phyloP scores from a whole-genome alignment of 1,140 invertebrate genomes.

The Phymorhynchus buccinoides region DNA sequence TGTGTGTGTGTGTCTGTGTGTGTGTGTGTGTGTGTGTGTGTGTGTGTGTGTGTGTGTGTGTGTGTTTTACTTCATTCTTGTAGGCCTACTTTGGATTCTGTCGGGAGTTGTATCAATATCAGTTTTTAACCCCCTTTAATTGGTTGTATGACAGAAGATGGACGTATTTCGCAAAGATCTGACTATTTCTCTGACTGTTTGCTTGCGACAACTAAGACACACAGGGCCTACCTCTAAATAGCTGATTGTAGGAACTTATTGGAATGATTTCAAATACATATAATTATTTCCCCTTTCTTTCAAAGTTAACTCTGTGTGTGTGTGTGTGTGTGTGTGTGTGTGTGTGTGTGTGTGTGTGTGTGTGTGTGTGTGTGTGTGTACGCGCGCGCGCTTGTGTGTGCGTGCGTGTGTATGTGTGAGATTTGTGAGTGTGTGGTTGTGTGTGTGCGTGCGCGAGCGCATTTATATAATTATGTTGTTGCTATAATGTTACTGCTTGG shows the following conservation, averaged over 20 bases:
- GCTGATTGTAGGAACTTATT: too few relatives aligned
- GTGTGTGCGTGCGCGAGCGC: background rate
- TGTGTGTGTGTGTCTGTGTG: background rate
- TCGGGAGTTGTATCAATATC: too few relatives aligned
- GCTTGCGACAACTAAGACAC: too few relatives aligned
- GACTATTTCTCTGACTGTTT: too few relatives aligned
- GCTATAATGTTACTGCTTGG: background rate
- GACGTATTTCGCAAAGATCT: too few relatives aligned
- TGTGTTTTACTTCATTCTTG: background rate
- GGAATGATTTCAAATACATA: too few relatives aligned
- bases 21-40: background rate
- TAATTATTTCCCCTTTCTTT: too few relatives aligned
- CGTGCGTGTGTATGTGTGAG: constrained; percentile 2
- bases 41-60: constrained; percentile 1
- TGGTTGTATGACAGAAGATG: too few relatives aligned
- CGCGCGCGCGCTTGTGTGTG: background rate
- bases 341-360: background rate
- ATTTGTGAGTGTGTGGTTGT: constrained; percentile 6
- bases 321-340: background rate
- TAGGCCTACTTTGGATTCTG: too few relatives aligned
- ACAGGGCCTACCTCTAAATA: too few relatives aligned
- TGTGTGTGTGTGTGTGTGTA: background rate
- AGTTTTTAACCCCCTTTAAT: too few relatives aligned
- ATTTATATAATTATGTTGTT: background rate
- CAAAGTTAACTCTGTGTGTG: constrained; percentile 2